Conservation (phyloP, 2,797 vertebrate species). For the Characodon lateralis region DNA sequence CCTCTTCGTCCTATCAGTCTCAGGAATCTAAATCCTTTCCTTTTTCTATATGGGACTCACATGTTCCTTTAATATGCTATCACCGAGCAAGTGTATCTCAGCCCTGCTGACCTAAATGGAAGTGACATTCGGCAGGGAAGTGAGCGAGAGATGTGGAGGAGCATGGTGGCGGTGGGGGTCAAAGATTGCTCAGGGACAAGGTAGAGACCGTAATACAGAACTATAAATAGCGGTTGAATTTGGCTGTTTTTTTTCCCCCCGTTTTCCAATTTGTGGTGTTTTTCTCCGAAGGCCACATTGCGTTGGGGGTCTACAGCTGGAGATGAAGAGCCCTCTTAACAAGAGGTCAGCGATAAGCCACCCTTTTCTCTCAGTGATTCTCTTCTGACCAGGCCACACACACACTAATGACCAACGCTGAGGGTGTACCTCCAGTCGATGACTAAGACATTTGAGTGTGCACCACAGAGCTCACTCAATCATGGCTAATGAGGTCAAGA, state of each 20-base stretch:
- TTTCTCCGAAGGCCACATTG: slow-evolving; percentile 51
- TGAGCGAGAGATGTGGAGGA: slow-evolving; percentile 54
- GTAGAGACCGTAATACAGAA: slow-evolving; percentile 42
- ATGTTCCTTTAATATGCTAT: slow-evolving; percentile 47
- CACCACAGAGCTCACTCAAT: slow-evolving; percentile 70
- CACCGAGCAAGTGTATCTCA: slow-evolving; percentile 39
- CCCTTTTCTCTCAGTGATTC: slow-evolving; percentile 54
- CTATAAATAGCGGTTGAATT: slow-evolving; percentile 63
- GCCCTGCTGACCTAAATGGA: slow-evolving; percentile 77
- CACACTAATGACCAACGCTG: slow-evolving; percentile 53
- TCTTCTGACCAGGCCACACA: slow-evolving; percentile 59
- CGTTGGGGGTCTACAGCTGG: slow-evolving; percentile 42
- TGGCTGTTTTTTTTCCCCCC: slow-evolving; percentile 25
- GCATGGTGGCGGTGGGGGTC: slow-evolving; percentile 45
- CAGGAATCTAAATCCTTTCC: slow-evolving; percentile 49
- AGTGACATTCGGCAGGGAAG: slow-evolving; percentile 65
- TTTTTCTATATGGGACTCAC: slow-evolving; percentile 47
- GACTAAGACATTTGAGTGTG: slow-evolving; percentile 73
- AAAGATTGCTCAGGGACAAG: slow-evolving; percentile 65
- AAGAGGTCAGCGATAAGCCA: slow-evolving; percentile 68
- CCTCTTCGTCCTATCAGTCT: slow-evolving; percentile 26
- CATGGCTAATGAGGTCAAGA: slow-evolving; percentile 80
- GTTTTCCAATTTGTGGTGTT: slow-evolving; percentile 40
- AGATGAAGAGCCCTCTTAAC: slow-evolving; percentile 65
- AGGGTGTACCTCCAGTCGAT: slow-evolving; percentile 51